Base-by-base conservation (phyloP, 1,140 invertebrate species). In the Pseudomyrmex cubaensis region DNA sequence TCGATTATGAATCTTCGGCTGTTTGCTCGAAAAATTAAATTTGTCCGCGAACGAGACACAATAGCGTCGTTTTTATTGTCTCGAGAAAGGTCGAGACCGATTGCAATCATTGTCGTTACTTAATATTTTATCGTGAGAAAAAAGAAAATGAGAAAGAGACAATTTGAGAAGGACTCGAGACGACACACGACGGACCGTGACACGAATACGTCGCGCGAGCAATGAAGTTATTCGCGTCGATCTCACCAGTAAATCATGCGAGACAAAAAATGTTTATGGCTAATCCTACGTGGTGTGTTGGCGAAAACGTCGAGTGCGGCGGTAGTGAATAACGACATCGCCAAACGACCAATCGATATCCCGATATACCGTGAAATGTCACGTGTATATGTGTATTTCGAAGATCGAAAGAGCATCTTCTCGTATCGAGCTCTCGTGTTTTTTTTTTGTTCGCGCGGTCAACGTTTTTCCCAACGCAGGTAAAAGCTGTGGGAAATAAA, bases 51-150 rank as follows among this genome's bases (percentile, higher is more conserved):
- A 84, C 57, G 63, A 73, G 20, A 35, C 12, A 87, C 62, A 85
- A 87, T 83, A 56, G 48, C 25, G 87, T 69, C 70, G 87, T 85
- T 89, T 88, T 89, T 88, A 88, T 88, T 86, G 86, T 80, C 72
- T 88, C 87, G 74, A 54, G 88, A 64, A 76, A 72, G 57, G 66
- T 72, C 63, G 56, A 66, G 85, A 88, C 35, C 69, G 83, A 88
- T 88, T 44, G 84, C 84, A 69, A 83, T 84, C 80, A 17, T 17
- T 59, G 67, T 35, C 35, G 73, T 89, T 88, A 76, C 80, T 87
- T 89, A 85, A 85, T 56, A 84, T 73, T 89, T 86, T 64, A 73
- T 70, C 54, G 22, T 70, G 10, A 35, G 35, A 44, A 35, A 84
- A 78, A 70, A 80, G 50, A 44, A 76, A 59, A 77, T 22, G 61